These are phyloP conservation scores for Myzus persicae DNA, from an alignment of 1,140 invertebrate genomes.

Conservation along the genomic window DNA sequence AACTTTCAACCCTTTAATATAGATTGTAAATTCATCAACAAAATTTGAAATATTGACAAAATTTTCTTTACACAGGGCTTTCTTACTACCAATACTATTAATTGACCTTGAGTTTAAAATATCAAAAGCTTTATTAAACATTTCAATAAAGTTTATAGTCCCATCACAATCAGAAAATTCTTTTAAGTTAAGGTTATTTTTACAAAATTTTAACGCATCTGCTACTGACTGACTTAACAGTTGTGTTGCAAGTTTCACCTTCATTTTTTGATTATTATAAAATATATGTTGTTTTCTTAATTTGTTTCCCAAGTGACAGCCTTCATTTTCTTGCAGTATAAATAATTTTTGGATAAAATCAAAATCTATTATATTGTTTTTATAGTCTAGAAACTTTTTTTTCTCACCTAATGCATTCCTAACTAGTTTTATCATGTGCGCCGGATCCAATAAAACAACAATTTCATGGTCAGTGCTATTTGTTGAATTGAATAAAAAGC, in stretches of 20 bases:
- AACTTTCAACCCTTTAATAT: no score
- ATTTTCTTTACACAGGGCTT: neutral
- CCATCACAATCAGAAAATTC: no score
- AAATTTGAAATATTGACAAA: no score
- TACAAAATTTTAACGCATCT: no score
- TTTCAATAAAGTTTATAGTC: neutral
- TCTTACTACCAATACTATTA: neutral
- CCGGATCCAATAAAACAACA: slow-evolving; percentile 59
- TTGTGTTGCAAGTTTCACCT: no score
- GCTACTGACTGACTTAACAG: no score
- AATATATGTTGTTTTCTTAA: no score
- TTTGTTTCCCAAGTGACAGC: no score
- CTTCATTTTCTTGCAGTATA: neutral
- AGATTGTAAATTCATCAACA: no score
- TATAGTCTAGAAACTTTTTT: slow-evolving; percentile 55
- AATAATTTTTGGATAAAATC: neutral
- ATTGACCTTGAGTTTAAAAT: neutral
- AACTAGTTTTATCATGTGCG: slow-evolving; percentile 61
- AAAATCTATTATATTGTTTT: slow-evolving; percentile 61
- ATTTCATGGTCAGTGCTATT: slow-evolving; percentile 42
- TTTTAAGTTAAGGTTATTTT: no score
- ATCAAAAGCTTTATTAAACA: neutral
- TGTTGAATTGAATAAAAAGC: neutral
- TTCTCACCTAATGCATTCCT: slow-evolving; percentile 52
- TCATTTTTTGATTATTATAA: no score